Evolutionary conservation across 2,113 vertebrate genomes (phyloP), one percentile per base, ranked within the genome.

Genomic region (Otis tarda): DNA sequence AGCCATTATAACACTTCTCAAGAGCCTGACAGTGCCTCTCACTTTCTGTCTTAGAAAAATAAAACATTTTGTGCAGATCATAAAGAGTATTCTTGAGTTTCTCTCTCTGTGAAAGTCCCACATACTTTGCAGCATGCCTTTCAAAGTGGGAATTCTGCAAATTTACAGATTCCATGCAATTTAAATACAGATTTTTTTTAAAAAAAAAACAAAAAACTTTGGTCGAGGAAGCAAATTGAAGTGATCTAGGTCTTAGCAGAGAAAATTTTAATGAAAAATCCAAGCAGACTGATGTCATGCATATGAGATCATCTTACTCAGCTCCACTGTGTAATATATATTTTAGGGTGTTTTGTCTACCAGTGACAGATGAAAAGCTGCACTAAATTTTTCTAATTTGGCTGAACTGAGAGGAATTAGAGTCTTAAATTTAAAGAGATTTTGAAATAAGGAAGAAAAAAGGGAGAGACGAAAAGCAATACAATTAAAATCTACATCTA

Each of bases 281-380:
- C 24, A 85, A 85, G 23, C 3, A 45, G 0, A 0, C 4, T 65
- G 12, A 50, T 30, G 10, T 43, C 3, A 31, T 39, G 11, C 11
- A n/a, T 70, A 49, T 41, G 24, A 84, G 17, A 28, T 70, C 2
- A 43, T 74, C 88, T 68, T 64, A 35, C 11, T 14, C 5, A 49
- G 10, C 1, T 83, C 11, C 0, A 0, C 15, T 77, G 10, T 39
- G 8, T 50, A 63, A 13, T 64, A 35, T 7, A 5, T 52, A 27
- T 71, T 78, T 82, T 47, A 47, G 10, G 8, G 21, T 17, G 2
- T 24, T 93, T 39, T 92, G 3, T 71, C 12, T 55, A 55, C 6
- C 20, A 57, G 2, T 20, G 18, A 35, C 4, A 61, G n/a, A 56
- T 20, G 6, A 89, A 96, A 71, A 81, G 6, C 21, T 77, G 7